These are phyloP conservation scores for Leguminivora glycinivorella DNA, from an alignment of 1,140 invertebrate species.

Conservation along the genomic window DNA sequence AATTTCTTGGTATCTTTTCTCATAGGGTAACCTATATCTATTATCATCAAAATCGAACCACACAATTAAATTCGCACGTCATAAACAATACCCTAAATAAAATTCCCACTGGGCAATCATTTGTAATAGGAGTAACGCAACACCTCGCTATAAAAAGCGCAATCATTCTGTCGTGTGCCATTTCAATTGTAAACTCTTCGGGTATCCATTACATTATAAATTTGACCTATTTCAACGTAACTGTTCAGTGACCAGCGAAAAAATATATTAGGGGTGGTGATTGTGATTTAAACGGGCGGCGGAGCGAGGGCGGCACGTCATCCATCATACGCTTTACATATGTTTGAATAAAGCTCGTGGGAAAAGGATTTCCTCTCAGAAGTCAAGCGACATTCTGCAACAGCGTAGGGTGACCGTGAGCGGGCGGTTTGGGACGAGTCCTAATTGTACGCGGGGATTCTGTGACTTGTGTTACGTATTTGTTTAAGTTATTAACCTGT, in stretches of 20 bases:
- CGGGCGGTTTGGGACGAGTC: background rate
- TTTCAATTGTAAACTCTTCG: conserved; percentile 62
- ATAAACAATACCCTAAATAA: conserved; percentile 34
- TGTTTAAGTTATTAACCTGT: too few species aligned
- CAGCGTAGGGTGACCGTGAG: conserved; percentile 52
- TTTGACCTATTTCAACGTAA: conserved; percentile 51
- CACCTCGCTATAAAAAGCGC: conserved; percentile 67
- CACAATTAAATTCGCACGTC: background rate
- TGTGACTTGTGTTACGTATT: background rate
- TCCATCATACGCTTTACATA: conserved; percentile 80
- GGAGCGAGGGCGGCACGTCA: conserved; percentile 61
- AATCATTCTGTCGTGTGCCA: conserved; percentile 68
- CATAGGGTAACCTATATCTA: background rate
- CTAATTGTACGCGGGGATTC: conserved; percentile 21
- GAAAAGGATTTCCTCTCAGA: conserved; percentile 78
- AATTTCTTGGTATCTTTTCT: background rate
- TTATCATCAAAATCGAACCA: background rate
- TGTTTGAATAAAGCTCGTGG: conserved; percentile 79
- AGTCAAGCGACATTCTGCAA: conserved; percentile 64
- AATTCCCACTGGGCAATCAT: conserved; percentile 36
- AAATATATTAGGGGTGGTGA: conserved; percentile 66
- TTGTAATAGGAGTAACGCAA: conserved; percentile 46
- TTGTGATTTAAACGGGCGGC: conserved; percentile 74
- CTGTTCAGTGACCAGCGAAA: conserved; percentile 71
- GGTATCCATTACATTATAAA: conserved; percentile 76